A percentile compares a stretch with the other conserved stretches of the same genome.
Conservation (phyloP, 2,113 vertebrate species). For the Haliaeetus leucogaster region DNA sequence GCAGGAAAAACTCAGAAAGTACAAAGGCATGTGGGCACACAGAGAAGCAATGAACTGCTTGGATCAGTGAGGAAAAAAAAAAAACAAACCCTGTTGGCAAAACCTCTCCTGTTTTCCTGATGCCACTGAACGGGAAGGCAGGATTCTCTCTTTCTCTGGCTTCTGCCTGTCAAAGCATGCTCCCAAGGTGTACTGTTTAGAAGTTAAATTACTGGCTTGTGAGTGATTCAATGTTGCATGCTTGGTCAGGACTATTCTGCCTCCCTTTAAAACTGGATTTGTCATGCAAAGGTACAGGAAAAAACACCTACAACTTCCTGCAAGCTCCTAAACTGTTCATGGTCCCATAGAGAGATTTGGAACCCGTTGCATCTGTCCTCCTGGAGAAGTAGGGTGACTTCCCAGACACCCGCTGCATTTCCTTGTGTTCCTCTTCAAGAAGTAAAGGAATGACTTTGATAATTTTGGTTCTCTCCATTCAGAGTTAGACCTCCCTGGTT, state of each 20-base stretch:
- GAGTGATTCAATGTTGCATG: neutral
- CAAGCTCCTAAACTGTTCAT: neutral
- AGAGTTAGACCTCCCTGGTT: neutral
- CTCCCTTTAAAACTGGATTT: neutral
- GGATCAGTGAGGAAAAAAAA: neutral
- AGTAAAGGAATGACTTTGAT: no score
- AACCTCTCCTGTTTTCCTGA: neutral
- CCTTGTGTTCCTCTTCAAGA: neutral
- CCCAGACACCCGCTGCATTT: neutral
- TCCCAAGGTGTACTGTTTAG: neutral
- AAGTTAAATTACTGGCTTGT: neutral
- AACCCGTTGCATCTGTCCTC: neutral
- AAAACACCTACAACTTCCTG: neutral
- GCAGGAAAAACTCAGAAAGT: neutral
- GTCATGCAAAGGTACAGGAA: neutral
- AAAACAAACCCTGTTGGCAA: neutral
- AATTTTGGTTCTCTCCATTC: neutral
- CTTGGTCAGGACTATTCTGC: neutral
- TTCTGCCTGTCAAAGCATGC: neutral
- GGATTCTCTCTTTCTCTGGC: neutral
- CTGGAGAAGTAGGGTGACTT: neutral
- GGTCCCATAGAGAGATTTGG: neutral
- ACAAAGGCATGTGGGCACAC: neutral
- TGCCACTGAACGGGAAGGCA: neutral
- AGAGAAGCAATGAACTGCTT: neutral